Percentiles rank a stretch among this genome's conserved stretches.
These are phyloP conservation scores for Struthio camelus DNA, from an alignment of 2,113 vertebrate genomes.

Conservation along the genomic window DNA sequence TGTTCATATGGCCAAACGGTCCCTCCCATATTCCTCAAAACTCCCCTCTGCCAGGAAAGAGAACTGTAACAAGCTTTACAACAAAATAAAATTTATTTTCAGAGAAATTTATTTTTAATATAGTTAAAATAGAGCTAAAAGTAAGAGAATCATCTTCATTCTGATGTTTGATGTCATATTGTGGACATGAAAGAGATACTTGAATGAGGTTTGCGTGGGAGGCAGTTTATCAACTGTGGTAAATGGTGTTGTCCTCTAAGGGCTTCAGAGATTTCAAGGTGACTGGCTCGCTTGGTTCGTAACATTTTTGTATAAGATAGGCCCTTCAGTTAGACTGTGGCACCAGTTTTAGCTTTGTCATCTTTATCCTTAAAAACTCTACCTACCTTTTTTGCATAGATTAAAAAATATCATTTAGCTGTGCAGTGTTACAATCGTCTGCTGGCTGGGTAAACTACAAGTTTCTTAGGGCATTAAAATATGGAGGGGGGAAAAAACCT, in stretches of 20 bases:
- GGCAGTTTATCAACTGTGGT: not conserved
- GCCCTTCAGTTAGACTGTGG: not conserved
- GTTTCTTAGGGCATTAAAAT: not conserved
- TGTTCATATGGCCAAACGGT: not conserved
- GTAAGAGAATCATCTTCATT: not conserved
- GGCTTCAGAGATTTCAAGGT: not conserved
- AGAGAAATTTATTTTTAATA: not conserved
- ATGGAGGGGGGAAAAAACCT: not conserved
- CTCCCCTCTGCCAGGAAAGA: not conserved
- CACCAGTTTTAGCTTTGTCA: not conserved
- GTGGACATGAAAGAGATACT: not conserved
- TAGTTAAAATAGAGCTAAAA: not conserved
- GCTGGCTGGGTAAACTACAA: not conserved
- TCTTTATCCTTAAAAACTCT: not conserved
- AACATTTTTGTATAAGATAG: not conserved
- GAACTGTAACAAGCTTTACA: not conserved
- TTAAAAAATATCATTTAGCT: not conserved
- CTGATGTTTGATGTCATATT: not conserved
- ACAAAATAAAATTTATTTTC: not conserved
- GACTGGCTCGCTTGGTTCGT: not conserved
- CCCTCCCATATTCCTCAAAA: not conserved
- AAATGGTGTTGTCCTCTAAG: not conserved
- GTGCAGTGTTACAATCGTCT: not conserved
- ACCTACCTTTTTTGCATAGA: not conserved
- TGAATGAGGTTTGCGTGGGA: not conserved